Percentiles rank a stretch among this genome's conserved stretches.
phyloP scores from a whole-genome alignment of 2,113 vertebrate species.

The Xerus inauris region DNA sequence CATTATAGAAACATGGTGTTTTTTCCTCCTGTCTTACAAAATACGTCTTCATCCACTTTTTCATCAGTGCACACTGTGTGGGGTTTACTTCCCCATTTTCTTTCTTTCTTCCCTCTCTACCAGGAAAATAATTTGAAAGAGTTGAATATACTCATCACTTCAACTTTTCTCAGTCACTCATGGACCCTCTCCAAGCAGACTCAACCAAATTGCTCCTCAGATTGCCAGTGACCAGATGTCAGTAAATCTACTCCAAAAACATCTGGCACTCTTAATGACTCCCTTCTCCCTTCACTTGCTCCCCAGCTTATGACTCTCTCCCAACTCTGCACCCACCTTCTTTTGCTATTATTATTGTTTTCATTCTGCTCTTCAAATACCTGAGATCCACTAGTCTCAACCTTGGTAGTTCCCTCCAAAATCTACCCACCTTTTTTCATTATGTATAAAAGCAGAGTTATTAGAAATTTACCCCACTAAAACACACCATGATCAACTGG shows the following conservation, averaged over 20 bases:
- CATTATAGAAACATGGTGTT: background rate
- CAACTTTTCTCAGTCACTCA: background rate
- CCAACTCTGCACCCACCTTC: background rate
- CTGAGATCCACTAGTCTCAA: background rate
- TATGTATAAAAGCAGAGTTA: background rate
- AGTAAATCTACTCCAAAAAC: background rate
- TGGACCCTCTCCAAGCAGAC: background rate
- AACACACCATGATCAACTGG: background rate
- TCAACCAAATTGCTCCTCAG: background rate
- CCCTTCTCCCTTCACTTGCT: background rate
- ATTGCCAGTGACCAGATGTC: background rate
- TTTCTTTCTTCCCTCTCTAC: background rate
- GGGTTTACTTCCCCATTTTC: background rate
- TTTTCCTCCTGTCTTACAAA: background rate
- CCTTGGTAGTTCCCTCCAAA: background rate
- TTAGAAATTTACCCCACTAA: background rate
- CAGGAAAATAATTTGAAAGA: background rate
- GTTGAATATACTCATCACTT: background rate
- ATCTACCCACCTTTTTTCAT: background rate
- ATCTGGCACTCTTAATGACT: too few relatives aligned
- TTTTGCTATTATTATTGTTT: slow-evolving; percentile 4
- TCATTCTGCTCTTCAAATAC: background rate
- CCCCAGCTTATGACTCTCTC: background rate
- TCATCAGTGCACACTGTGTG: too few relatives aligned
- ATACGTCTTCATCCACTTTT: background rate